phyloP scores from a whole-genome alignment of 2,113 vertebrate genomes.

The Scomber scombrus region DNA sequence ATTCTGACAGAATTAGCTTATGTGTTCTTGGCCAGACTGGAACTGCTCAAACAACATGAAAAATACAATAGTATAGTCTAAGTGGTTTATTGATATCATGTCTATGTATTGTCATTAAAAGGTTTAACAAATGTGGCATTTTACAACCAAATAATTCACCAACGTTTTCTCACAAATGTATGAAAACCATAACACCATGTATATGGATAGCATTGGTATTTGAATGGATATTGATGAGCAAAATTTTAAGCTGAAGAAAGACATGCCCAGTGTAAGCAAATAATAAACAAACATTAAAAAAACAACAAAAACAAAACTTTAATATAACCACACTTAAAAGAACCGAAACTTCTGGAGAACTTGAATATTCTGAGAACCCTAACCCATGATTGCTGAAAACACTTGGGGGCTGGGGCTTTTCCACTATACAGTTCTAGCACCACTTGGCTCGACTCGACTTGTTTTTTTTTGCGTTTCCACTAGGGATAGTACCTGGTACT shows the following conservation, averaged over 20 bases:
- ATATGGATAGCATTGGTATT: background rate
- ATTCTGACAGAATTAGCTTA: too few relatives aligned
- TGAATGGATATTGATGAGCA: conserved; percentile 15
- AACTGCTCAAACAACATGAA: too few relatives aligned
- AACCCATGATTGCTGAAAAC: background rate
- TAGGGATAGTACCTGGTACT: too few relatives aligned
- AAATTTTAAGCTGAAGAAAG: background rate
- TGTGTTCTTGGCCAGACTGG: too few relatives aligned
- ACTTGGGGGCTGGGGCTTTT: too few relatives aligned
- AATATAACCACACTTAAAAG: background rate
- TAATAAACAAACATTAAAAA: conserved; percentile 10
- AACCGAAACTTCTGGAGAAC: background rate
- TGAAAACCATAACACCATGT: conserved; percentile 6
- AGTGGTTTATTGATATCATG: background rate
- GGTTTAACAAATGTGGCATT: background rate
- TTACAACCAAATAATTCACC: conserved; percentile 1
- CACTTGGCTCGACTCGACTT: too few relatives aligned
- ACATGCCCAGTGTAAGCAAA: conserved; percentile 10
- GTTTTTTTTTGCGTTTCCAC: too few relatives aligned
- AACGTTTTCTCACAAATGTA: conserved; percentile 42
- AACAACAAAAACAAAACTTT: background rate
- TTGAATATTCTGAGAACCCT: background rate
- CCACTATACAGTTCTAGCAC: too few relatives aligned
- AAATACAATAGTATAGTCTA: too few relatives aligned
- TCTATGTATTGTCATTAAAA: background rate